phyloP scores from a whole-genome alignment of 2,113 vertebrate genomes.

The Myrmophylax atrothorax region DNA sequence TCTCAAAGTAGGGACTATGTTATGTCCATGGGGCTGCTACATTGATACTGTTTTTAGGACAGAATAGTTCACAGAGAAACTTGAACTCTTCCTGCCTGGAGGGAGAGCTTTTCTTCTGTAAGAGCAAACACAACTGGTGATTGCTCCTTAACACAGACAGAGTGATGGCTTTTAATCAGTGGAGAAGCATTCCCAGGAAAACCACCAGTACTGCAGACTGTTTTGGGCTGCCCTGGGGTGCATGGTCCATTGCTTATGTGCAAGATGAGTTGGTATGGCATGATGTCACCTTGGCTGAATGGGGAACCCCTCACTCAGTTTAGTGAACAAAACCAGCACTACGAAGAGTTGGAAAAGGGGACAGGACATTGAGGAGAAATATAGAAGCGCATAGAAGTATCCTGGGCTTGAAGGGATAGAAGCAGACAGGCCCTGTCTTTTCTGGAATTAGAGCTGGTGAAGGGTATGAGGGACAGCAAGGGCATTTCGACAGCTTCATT shows the following conservation, averaged over 20 bases:
- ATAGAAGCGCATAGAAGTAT: not conserved
- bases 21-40: not conserved
- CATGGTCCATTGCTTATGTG: fast-evolving
- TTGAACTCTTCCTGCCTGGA: not conserved
- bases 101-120: not conserved
- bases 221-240: not conserved
- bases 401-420: not conserved
- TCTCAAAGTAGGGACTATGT: not conserved
- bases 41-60: not conserved
- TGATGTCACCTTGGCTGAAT: not conserved
- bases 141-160: not conserved
- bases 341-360: not conserved
- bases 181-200: not conserved
- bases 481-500: not conserved
- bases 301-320: not conserved
- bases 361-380: not conserved
- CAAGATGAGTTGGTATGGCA: not conserved
- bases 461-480: not conserved
- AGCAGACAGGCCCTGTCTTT: not conserved
- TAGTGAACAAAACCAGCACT: not conserved
- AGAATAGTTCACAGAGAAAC: not conserved
- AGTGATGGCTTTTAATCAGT: not conserved
- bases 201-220: not conserved
- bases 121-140: not conserved
- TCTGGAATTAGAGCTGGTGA: not conserved